Evolutionary conservation across 2,888 invertebrate species (phyloP).

Genomic region (Drosophila cognata): DNA sequence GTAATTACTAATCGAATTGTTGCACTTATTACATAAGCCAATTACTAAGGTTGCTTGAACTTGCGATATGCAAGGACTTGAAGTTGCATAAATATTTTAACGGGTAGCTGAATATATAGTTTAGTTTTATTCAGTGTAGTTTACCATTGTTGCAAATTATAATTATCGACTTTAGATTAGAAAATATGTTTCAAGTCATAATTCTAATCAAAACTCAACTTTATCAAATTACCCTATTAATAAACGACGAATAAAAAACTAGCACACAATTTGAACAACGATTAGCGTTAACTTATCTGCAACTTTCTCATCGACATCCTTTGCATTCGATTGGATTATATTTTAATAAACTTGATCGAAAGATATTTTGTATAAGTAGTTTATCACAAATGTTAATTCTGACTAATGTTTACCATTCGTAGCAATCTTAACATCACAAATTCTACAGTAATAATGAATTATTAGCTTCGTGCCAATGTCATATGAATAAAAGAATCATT

Average conservation of each 20-base stretch:
- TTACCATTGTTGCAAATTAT: neutral
- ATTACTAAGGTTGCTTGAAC: neutral
- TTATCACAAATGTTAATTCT: neutral
- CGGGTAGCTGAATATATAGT: neutral
- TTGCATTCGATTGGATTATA: neutral
- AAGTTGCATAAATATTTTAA: neutral
- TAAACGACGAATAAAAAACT: neutral
- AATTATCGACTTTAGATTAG: too few relatives aligned
- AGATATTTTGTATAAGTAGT: neutral
- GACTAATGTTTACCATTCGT: neutral
- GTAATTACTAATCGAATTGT: constrained; percentile 30
- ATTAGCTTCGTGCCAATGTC: neutral
- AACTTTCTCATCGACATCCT: neutral
- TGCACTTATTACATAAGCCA: neutral
- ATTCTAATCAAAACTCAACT: neutral
- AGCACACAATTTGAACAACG: neutral
- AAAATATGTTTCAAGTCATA: neutral
- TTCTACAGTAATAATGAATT: neutral
- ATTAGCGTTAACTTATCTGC: neutral
- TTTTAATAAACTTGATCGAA: neutral
- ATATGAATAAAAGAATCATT: neutral
- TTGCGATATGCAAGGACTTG: neutral
- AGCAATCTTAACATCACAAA: neutral
- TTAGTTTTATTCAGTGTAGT: neutral
- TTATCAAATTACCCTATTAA: neutral